phyloP scores from a whole-genome alignment of 2,797 vertebrate genomes.

The Fringilla coelebs region DNA sequence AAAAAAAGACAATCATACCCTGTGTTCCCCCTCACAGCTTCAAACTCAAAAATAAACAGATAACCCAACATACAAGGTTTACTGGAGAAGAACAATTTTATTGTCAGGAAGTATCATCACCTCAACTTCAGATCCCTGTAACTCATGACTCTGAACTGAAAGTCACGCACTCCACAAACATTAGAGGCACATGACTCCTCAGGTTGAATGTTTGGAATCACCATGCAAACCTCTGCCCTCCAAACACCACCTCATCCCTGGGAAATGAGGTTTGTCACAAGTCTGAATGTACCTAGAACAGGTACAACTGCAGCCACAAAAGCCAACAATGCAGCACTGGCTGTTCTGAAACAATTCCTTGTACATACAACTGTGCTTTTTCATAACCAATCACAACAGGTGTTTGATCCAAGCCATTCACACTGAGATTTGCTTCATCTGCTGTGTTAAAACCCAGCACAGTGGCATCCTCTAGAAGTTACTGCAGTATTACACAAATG shows the following conservation, averaged over 20 bases:
- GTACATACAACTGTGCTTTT: neutral
- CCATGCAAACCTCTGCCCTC: neutral
- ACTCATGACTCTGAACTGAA: neutral
- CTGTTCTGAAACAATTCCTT: neutral
- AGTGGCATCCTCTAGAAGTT: neutral
- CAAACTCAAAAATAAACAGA: neutral
- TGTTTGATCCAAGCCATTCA: neutral
- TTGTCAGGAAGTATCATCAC: neutral
- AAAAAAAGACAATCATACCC: neutral
- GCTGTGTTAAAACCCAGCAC: neutral
- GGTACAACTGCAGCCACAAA: neutral
- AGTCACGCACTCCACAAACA: neutral
- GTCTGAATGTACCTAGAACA: neutral
- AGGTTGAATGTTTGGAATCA: neutral
- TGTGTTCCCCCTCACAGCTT: neutral
- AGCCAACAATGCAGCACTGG: neutral
- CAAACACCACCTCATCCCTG: neutral
- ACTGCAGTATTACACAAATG: neutral
- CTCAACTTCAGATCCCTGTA: neutral
- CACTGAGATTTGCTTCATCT: neutral
- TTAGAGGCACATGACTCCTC: neutral
- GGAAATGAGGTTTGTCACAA: neutral
- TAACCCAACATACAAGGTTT: neutral
- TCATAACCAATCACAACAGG: neutral
- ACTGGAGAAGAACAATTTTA: neutral